Evolutionary conservation across 2,888 invertebrate genomes (phyloP), one percentile per base, ranked within the genome.

Genomic region (Leptinotarsa juncta): DNA sequence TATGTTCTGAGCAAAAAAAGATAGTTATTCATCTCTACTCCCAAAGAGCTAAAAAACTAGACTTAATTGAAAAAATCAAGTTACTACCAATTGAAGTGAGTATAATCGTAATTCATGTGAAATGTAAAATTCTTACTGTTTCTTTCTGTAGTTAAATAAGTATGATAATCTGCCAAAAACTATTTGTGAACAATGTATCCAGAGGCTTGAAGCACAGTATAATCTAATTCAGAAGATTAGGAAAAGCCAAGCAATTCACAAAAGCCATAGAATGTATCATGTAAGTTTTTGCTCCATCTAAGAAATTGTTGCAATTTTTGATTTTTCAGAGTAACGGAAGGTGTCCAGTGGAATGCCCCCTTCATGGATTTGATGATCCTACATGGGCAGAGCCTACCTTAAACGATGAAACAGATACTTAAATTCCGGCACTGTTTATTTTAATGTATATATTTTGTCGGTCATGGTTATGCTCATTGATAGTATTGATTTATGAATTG

Each of bases 1-100:
- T 96, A 77, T 96, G 96, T 87, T 95, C 95, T 50, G 94, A 95
- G 90, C 94, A 95, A 92, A 95, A 95, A 88, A 91, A 93, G 85
- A 93, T 92, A 83, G 95, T 95, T 72, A 92, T 95, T 82, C 95
- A 95, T 86, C 93, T 95, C 81, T 95, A 95, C 86, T 94, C 95
- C 57, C 93, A 93, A 82, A 94, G 93, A 89, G 95, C 95, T 69
- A 91, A 92, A 85, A 92, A 93, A 83, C 89, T 95, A 85, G 91
- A 91, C 84, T 90, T 96, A 79, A 92, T 94, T 50, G 93, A 94
- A 83, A 95, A 95, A 91, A 94, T 96, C 83, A 92, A 92, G 84
- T 93, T 95, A 87, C 90, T 96, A 76, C 95, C 95, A 76, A 94
- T 95, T 83, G 94, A 93, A 84, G 96, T 95, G 89, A 89, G 91